These are phyloP conservation scores for Wiebesia pumilae DNA, from an alignment of 1,140 invertebrate genomes.

Conservation along the genomic window DNA sequence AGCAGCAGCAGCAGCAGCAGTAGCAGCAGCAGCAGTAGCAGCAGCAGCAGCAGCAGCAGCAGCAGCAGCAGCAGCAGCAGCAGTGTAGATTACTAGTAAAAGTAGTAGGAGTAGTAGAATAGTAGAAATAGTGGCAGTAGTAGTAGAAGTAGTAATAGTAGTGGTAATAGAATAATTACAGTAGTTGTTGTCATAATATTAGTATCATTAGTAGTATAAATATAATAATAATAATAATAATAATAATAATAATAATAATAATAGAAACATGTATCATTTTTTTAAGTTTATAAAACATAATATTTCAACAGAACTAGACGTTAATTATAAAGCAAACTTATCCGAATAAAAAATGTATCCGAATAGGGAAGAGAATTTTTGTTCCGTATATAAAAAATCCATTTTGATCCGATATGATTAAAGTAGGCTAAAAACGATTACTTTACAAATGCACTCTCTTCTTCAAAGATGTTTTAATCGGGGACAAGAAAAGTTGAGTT, in stretches of 20 bases:
- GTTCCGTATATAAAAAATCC: not conserved
- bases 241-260: not conserved
- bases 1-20: not conserved
- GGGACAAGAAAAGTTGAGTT: slow-evolving; percentile 45
- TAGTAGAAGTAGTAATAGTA: not conserved
- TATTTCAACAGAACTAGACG: not conserved
- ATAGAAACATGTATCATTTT: not conserved
- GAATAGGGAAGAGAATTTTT: not conserved
- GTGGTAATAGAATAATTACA: not conserved
- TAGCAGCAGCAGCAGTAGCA: not conserved
- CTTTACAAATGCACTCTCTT: not conserved
- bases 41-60: not conserved
- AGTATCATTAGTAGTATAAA: not conserved
- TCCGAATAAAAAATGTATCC: not conserved
- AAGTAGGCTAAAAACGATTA: not conserved
- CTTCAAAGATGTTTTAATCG: slow-evolving; percentile 8
- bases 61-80: not conserved
- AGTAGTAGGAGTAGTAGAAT: not conserved
- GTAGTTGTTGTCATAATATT: not conserved
- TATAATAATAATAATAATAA: not conserved
- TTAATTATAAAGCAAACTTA: not conserved
- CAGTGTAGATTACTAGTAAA: too few relatives aligned
- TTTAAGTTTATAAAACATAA: not conserved
- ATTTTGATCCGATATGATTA: not conserved
- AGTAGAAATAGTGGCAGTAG: not conserved